A percentile compares a stretch with the other conserved stretches of the same genome.
phyloP scores from a whole-genome alignment of 53 echinoderm and acorn worm species.

The Zoroaster sp. region DNA sequence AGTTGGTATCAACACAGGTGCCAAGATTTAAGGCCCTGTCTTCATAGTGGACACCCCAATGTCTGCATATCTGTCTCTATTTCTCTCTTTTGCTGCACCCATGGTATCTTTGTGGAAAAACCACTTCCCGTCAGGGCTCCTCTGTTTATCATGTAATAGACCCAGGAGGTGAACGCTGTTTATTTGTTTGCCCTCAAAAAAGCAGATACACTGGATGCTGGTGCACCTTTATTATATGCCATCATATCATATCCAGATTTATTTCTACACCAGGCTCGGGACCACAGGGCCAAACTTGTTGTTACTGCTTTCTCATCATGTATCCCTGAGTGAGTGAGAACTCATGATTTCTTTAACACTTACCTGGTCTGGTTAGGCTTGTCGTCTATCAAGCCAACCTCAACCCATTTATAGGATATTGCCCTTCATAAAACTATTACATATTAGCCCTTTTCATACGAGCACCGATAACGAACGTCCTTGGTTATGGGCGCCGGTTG shows the following conservation, averaged over 20 bases:
- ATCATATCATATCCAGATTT: constrained; percentile 35
- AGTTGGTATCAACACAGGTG: constrained; percentile 41
- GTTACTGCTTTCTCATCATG: background rate
- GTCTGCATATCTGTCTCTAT: background rate
- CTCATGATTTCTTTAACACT: background rate
- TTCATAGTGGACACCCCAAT: background rate
- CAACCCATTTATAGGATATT: background rate
- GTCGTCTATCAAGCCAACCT: background rate
- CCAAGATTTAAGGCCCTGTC: constrained; percentile 48
- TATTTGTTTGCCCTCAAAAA: constrained; percentile 56
- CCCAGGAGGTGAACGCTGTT: constrained; percentile 47
- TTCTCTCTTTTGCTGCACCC: constrained; percentile 30
- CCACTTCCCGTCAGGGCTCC: constrained; percentile 18
- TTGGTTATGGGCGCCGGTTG: no score
- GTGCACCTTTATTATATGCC: constrained; percentile 5
- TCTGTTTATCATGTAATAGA: constrained; percentile 45
- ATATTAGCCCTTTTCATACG: no score
- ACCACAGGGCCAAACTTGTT: constrained; percentile 29
- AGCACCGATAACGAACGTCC: no score
- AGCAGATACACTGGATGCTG: constrained; percentile 26
- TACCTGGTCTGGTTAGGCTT: background rate
- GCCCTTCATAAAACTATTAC: background rate
- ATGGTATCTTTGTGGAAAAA: background rate
- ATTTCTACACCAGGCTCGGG: background rate
- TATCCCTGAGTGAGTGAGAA: background rate